Base-by-base conservation (phyloP, 2,113 vertebrate species). In the Neolamprologus falcicula region DNA sequence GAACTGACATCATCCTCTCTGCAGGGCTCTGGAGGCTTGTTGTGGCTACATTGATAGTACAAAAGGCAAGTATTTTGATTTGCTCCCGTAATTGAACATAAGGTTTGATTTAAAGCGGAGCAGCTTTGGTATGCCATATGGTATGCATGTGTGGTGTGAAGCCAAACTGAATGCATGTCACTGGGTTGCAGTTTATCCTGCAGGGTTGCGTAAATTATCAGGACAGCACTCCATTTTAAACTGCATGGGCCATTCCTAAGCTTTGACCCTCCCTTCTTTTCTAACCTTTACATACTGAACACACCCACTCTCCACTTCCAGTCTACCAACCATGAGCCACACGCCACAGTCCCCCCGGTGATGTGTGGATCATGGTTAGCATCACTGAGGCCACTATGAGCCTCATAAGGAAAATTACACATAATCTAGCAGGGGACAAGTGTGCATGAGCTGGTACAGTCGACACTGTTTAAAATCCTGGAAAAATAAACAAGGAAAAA, bases 401-500 rank as follows among this genome's bases (percentile, higher is more conserved):
- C 73, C 86, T 83, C 82, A 59, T 84, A 88, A 83, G 92, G 89
- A 40, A 26, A 89, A 81, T 53, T 81, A 87, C 89, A 84, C 47
- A 45, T 59, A 88, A 40, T 45, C 19, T 21, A 82, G 10, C 33
- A 16, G 16, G 21, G 68, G 53, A 83, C 16, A 80, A 42, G 35
- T 24, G 68, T 35, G 26, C 16, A 19, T 13, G 5, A 35, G 50
- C 57, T 21, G 19, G 42, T 83, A 78, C 82, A 12, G 80, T 45
- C 24, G 73, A 90, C 28, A 73, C 63, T 3, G 26, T 59, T 88
- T 83, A 24, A 78, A 76, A 82, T 21, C 37, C n/a, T 80, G 82
- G 71, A 85, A 89, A 92, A 89, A 87, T 80, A 86, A 88, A 87
- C 5, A 83, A 5, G 6, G 8, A 86, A 84, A 88, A 85, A 90